A percentile compares a stretch with the other conserved stretches of the same genome.
phyloP scores from a whole-genome alignment of 2,888 invertebrate genomes.

The Tuta absoluta region DNA sequence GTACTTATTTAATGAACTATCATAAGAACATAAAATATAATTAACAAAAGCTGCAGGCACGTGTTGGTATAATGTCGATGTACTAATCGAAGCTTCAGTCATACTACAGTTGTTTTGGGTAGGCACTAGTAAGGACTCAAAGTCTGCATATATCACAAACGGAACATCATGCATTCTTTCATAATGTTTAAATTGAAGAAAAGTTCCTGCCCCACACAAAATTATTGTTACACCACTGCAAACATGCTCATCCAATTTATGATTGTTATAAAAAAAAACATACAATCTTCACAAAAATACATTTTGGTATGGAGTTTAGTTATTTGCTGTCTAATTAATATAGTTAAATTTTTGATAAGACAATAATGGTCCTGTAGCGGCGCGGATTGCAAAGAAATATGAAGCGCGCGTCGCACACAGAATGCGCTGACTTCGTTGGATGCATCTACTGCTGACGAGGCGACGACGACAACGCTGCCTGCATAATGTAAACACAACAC shows the following conservation, averaged over 20 bases:
- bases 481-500: no score
- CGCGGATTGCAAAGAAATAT: no score
- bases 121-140: background rate
- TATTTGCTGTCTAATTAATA: background rate
- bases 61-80: background rate
- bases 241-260: background rate
- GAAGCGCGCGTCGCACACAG: no score
- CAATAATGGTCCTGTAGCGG: no score
- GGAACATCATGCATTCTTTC: background rate
- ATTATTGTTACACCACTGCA: background rate
- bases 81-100: background rate
- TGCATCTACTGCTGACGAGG: no score
- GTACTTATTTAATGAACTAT: conserved; percentile 9
- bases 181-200: background rate
- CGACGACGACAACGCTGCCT: no score
- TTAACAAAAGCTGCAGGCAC: background rate
- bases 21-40: conserved; percentile 5
- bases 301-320: background rate
- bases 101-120: background rate
- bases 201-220: background rate
- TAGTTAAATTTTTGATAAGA: background rate
- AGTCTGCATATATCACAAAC: conserved; percentile 14
- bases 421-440: no score
- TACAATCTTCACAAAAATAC: conserved; percentile 10
- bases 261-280: background rate